phyloP scores from a whole-genome alignment of 2,797 vertebrate genomes.

The Gouania willdenowi region DNA sequence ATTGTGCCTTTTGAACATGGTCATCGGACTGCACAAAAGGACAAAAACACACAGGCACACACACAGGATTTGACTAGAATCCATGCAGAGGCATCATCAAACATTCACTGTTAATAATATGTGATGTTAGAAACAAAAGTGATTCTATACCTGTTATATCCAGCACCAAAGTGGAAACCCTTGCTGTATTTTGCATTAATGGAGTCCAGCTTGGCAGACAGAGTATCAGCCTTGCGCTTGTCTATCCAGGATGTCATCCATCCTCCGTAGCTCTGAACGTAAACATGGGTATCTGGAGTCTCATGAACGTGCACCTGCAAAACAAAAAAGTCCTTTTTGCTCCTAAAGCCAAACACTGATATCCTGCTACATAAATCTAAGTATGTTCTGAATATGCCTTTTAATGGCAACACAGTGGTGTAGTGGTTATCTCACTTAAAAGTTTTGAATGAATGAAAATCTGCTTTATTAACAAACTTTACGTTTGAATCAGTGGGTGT shows the following conservation, averaged over 20 bases:
- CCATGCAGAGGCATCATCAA: too few species aligned
- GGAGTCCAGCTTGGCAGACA: slow-evolving; percentile 37
- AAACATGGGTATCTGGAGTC: slow-evolving; percentile 46
- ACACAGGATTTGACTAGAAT: too few species aligned
- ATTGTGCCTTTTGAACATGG: slow-evolving; percentile 59
- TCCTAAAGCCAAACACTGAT: too few species aligned
- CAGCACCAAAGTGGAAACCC: slow-evolving; percentile 41
- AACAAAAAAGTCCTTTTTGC: too few species aligned
- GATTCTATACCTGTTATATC: slow-evolving; percentile 69
- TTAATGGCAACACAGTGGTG: too few species aligned
- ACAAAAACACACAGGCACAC: too few species aligned
- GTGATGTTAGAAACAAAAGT: not conserved
- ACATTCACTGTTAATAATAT: too few species aligned
- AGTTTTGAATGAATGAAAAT: too few species aligned
- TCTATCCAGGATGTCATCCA: slow-evolving; percentile 23
- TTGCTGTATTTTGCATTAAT: slow-evolving; percentile 34
- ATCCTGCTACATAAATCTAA: too few species aligned
- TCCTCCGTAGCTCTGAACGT: slow-evolving; percentile 51
- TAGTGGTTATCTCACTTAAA: too few species aligned
- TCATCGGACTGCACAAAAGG: slow-evolving; percentile 67
- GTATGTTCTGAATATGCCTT: too few species aligned
- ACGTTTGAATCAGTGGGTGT: slow-evolving; percentile 47
- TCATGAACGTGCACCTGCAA: slow-evolving; percentile 61
- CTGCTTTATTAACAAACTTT: too few species aligned
- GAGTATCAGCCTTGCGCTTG: not conserved